A percentile compares a stretch with the other conserved stretches of the same genome.
These are phyloP conservation scores for Cataglyphis albicans DNA, from an alignment of 2,888 invertebrate species.

Conservation along the genomic window DNA sequence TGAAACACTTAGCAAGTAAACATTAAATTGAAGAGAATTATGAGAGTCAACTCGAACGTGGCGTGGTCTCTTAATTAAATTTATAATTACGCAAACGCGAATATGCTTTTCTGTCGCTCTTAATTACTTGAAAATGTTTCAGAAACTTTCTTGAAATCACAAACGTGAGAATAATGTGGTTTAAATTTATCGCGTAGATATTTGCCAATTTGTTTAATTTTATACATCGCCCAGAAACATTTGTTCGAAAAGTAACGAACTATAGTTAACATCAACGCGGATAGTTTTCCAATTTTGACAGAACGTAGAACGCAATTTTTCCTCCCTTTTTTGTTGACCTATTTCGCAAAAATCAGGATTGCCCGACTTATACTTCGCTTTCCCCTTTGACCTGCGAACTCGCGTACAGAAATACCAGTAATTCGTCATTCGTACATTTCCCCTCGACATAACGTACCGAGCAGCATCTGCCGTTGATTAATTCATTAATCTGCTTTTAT, in stretches of 20 bases:
- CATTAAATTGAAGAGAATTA: conserved; percentile 18
- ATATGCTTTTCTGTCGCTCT: neutral
- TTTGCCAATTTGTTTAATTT: neutral
- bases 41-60: conserved; percentile 23
- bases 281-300: neutral
- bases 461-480: conserved; percentile 46
- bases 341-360: neutral
- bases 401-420: conserved; percentile 5
- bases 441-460: neutral
- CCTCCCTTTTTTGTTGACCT: neutral
- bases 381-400: neutral
- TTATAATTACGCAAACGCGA: conserved; percentile 29
- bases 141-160: neutral
- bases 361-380: neutral
- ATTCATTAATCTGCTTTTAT: conserved; percentile 45
- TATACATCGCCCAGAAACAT: neutral
- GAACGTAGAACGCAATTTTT: no score
- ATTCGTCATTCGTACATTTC: conserved; percentile 17
- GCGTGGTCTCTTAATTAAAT: conserved; percentile 25
- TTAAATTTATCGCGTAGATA: neutral
- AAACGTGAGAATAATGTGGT: neutral
- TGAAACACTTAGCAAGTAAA: conserved; percentile 21
- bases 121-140: neutral
- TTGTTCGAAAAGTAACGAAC: neutral
- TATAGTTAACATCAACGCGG: neutral